Conservation (phyloP, 2,113 vertebrate genomes). For the Nerophis ophidion region DNA sequence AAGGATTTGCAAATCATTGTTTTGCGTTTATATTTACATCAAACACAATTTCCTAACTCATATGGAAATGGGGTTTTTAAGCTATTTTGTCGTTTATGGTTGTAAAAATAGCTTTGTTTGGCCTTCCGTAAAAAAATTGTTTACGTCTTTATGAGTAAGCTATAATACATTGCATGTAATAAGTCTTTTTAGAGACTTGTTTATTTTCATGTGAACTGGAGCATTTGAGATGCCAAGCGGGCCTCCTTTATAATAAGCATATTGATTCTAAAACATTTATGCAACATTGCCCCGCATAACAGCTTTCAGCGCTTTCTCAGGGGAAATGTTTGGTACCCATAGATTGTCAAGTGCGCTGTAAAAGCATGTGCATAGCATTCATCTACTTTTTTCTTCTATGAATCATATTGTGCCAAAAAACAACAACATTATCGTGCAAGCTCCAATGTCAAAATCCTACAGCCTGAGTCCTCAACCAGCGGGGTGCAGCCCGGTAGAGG, state of each 20-base stretch:
- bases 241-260: constrained; percentile 50
- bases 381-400: constrained; percentile 3
- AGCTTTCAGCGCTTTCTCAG: constrained; percentile 41
- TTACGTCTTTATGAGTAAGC: constrained; percentile 56
- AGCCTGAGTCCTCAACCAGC: too few relatives aligned
- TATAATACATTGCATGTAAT: constrained; percentile 56
- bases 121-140: constrained; percentile 49
- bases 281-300: constrained; percentile 46
- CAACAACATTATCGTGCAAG: too few relatives aligned
- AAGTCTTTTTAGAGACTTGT: constrained; percentile 60
- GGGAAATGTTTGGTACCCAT: constrained; percentile 32
- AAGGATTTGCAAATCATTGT: too few relatives aligned
- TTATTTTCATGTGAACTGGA: constrained; percentile 60
- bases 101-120: constrained; percentile 42
- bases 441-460: too few relatives aligned
- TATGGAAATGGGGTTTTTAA: too few relatives aligned
- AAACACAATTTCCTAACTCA: too few relatives aligned
- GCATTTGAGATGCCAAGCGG: constrained; percentile 59
- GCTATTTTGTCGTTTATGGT: constrained; percentile 25
- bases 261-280: constrained; percentile 58
- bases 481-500: too few relatives aligned
- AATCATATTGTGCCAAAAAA: not conserved
- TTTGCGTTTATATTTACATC: too few relatives aligned
- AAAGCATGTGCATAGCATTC: constrained; percentile 24
- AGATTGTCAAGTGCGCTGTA: constrained; percentile 37